These are phyloP conservation scores for Meandrusa payeni DNA, from an alignment of 2,888 invertebrate genomes.

Conservation along the genomic window DNA sequence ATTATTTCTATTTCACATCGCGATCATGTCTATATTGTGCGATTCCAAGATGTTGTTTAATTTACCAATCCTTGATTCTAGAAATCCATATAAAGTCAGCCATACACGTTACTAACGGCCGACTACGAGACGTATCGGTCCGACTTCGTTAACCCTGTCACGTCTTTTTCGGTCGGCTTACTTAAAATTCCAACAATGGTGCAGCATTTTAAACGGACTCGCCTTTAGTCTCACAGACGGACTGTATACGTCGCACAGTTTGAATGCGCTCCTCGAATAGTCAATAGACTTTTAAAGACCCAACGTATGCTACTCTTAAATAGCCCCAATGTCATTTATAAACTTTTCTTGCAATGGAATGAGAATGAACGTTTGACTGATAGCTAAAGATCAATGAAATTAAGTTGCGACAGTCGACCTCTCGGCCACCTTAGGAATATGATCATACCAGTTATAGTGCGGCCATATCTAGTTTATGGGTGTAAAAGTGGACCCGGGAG, in stretches of 20 bases:
- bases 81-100: slow-evolving; percentile 15
- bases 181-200: slow-evolving; percentile 67
- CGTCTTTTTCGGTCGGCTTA: slow-evolving; percentile 56
- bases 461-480: too few species aligned
- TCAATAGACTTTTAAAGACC: slow-evolving; percentile 32
- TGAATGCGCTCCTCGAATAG: slow-evolving; percentile 41
- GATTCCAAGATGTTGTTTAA: too few species aligned
- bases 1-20: too few species aligned
- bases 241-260: slow-evolving; percentile 34
- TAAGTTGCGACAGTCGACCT: too few species aligned
- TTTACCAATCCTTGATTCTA: too few species aligned
- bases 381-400: too few species aligned
- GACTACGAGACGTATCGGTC: slow-evolving; percentile 29
- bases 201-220: slow-evolving; percentile 69
- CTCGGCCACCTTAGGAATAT: too few species aligned
- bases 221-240: slow-evolving; percentile 39
- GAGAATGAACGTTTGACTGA: too few species aligned
- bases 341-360: too few species aligned
- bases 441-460: too few species aligned
- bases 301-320: slow-evolving; percentile 21
- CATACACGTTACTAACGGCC: slow-evolving; percentile 27
- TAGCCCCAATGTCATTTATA: slow-evolving; percentile 33
- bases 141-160: slow-evolving; percentile 51
- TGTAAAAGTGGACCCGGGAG: too few species aligned
- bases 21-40: too few species aligned